These are phyloP conservation scores for Cetonia aurata DNA, from an alignment of 2,888 invertebrate species.

Conservation along the genomic window DNA sequence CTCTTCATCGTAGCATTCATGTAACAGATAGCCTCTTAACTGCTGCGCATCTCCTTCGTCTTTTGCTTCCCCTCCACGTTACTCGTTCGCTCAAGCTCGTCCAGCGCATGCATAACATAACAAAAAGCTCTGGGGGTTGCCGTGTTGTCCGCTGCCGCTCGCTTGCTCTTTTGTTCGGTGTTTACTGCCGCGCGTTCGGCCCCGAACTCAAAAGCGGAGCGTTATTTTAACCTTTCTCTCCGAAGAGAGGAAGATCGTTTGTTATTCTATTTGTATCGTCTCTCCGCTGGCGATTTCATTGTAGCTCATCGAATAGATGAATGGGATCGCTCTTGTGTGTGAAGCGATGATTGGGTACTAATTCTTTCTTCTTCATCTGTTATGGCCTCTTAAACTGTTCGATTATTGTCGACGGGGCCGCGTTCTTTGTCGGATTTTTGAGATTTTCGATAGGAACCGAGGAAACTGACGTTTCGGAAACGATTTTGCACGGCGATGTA, in stretches of 20 bases:
- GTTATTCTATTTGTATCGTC: slow-evolving; percentile 51
- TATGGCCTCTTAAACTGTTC: slow-evolving; percentile 43
- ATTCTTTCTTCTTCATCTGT: slow-evolving; percentile 43
- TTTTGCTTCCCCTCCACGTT: slow-evolving; percentile 6
- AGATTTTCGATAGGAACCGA: slow-evolving; percentile 20
- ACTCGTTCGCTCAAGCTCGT: background rate
- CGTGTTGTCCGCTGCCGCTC: slow-evolving; percentile 19
- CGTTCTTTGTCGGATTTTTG: slow-evolving; percentile 44
- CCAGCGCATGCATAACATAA: slow-evolving; percentile 20
- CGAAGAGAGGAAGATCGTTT: slow-evolving; percentile 36
- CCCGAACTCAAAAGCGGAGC: slow-evolving; percentile 33
- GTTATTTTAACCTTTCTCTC: slow-evolving; percentile 44
- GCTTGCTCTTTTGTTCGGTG: slow-evolving; percentile 40
- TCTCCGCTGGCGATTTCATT: slow-evolving; percentile 46
- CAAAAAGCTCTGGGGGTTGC: slow-evolving; percentile 31
- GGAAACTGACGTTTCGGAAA: slow-evolving; percentile 23
- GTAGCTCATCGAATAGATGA: slow-evolving; percentile 39
- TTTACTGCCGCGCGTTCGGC: slow-evolving; percentile 36
- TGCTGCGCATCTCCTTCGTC: slow-evolving; percentile 17
- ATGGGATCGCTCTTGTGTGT: slow-evolving; percentile 51
- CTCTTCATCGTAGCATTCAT: slow-evolving; percentile 44
- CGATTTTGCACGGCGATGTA: slow-evolving; percentile 28
- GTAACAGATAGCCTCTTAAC: slow-evolving; percentile 46
- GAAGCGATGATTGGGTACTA: slow-evolving; percentile 53
- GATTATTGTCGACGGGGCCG: slow-evolving; percentile 43